Evolutionary conservation across 2,113 vertebrate genomes (phyloP), one percentile per base, ranked within the genome.

Genomic region (Oreochromis niloticus): DNA sequence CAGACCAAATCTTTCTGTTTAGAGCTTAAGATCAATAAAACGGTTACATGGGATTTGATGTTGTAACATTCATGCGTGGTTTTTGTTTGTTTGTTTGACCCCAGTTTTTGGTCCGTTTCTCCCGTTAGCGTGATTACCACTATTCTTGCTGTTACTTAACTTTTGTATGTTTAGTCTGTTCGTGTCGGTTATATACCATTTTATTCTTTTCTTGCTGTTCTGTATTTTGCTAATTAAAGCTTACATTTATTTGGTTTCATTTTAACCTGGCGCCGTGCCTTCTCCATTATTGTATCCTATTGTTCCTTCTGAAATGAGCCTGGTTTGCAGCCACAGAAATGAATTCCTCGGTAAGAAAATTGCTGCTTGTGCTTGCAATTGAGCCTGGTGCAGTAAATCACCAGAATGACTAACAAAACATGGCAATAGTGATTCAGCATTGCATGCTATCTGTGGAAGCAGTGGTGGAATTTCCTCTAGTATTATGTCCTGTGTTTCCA

Each of bases 401-500:
- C 85, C 88, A 93, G 82, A 85, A 66, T 30, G 71, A 90, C 71
- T 41, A 85, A 80, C 30, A 61, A 84, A 73, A 85, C 32, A 83
- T 56, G 75, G 78, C 87, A 68, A 79, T 66, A 85, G 84, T 90
- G 73, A 88, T 48, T 87, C 75, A 34, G 78, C 90, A 36, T 88
- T 93, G 90, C 92, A 95, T 95, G 92, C 43, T 88, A 41, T 48
- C 88, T 91, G 75, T 93, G 86, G 88, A 82, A 41, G 54, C 82
- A 85, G 88, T 89, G 85, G 87, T 59, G 87, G 82, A 81, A 82
- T 89, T 82, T 80, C 39, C 50, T 87, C 68, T 85, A 82, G 91
- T 94, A 89, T 93, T 93, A 89, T 81, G 83, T 94, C 55, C 59
- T 81, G 13, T 84, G 80, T 90, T 92, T 93, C 87, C 88, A 84